Evolutionary conservation across 2,888 invertebrate genomes (phyloP).

Genomic region (Apamea crenata): DNA sequence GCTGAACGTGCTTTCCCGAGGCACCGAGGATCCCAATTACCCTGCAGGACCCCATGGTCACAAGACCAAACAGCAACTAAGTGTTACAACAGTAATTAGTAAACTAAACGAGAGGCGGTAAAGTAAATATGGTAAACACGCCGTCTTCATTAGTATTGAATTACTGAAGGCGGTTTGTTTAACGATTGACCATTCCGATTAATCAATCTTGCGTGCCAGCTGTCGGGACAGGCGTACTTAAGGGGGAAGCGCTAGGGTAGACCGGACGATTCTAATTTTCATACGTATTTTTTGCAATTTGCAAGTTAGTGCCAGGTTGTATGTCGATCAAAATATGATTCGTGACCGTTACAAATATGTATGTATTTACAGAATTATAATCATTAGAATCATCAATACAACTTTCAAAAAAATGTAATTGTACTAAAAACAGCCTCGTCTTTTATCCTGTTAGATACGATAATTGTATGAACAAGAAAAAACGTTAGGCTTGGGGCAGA

Average conservation of each 20-base stretch:
- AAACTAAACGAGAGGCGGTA: conserved; percentile 23
- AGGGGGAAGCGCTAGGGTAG: neutral
- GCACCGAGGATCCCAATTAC: neutral
- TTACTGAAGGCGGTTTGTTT: conserved; percentile 33
- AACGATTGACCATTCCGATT: conserved; percentile 44
- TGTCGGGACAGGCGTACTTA: conserved; percentile 9
- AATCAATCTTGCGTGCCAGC: conserved; percentile 42
- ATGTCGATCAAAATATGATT: no score
- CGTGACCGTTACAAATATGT: no score
- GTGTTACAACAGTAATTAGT: conserved; percentile 40
- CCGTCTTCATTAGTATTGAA: conserved; percentile 46
- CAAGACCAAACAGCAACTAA: neutral
- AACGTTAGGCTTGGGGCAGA: no score
- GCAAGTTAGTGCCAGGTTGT: neutral
- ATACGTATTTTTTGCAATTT: neutral
- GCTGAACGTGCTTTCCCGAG: no score
- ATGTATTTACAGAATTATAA: no score
- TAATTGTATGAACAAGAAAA: no score
- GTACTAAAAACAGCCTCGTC: no score
- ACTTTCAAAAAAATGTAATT: no score
- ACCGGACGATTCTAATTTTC: no score
- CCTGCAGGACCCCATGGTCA: neutral
- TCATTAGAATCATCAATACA: no score
- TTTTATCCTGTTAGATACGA: no score
- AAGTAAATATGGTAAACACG: conserved; percentile 34